A percentile compares a stretch with the other conserved stretches of the same genome.
These are phyloP conservation scores for Esox masquinongy DNA, from an alignment of 2,797 vertebrate genomes.

Conservation along the genomic window DNA sequence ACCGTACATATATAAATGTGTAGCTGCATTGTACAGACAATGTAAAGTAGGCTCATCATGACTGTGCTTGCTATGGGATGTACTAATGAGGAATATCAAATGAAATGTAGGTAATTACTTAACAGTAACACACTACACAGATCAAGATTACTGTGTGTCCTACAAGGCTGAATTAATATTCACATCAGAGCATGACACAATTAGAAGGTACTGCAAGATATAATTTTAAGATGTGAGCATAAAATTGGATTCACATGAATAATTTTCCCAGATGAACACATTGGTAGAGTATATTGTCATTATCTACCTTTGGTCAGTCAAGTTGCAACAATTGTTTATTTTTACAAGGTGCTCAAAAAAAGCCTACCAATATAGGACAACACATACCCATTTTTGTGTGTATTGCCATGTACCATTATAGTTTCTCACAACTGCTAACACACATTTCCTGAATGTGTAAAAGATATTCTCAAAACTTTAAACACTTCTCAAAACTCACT, in stretches of 20 bases:
- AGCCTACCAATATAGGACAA: neutral
- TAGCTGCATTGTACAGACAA: too few species aligned
- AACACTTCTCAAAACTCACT: too few species aligned
- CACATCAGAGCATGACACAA: neutral
- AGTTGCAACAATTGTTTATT: neutral
- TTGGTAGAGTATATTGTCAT: too few species aligned
- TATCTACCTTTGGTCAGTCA: neutral
- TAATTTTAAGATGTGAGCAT: neutral
- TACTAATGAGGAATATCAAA: too few species aligned
- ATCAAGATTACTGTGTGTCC: neutral
- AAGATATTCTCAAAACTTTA: too few species aligned
- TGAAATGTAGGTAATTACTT: neutral
- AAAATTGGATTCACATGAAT: slow-evolving; percentile 7
- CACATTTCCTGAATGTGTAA: too few species aligned
- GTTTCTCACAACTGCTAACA: too few species aligned
- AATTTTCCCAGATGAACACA: neutral
- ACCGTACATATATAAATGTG: too few species aligned
- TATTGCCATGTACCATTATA: too few species aligned
- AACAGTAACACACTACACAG: neutral
- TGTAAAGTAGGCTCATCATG: too few species aligned
- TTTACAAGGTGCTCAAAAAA: neutral
- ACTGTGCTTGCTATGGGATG: too few species aligned
- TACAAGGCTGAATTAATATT: neutral
- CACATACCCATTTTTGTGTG: too few species aligned
- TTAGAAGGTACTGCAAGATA: slow-evolving; percentile 6